These are phyloP conservation scores for Pseudomugil gertrudae DNA, from an alignment of 2,797 vertebrate species.

Conservation along the genomic window DNA sequence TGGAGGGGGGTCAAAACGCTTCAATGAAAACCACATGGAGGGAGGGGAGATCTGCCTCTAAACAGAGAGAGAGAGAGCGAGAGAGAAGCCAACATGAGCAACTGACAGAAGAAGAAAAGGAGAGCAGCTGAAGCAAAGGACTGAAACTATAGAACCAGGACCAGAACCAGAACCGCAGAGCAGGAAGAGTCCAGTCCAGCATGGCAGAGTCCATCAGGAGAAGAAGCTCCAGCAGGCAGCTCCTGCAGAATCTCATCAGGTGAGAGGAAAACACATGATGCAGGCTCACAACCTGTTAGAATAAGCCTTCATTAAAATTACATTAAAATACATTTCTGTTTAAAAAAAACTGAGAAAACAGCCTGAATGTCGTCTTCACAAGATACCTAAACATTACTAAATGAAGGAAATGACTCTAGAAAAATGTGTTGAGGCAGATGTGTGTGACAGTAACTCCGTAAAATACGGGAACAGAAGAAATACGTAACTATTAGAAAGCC, in stretches of 20 bases:
- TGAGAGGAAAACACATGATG: conserved; percentile 69
- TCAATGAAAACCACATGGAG: conserved; percentile 83
- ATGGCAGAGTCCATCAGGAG: conserved; percentile 84
- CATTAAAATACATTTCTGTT: neutral
- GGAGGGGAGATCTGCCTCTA: conserved; percentile 58
- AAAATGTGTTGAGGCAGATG: neutral
- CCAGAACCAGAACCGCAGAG: conserved; percentile 24
- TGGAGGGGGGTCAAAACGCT: conserved; percentile 51
- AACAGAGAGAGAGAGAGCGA: conserved; percentile 33
- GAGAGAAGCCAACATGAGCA: neutral
- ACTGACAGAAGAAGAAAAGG: conserved; percentile 15
- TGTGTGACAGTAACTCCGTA: neutral
- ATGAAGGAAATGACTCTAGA: neutral
- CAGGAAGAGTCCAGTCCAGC: conserved; percentile 45
- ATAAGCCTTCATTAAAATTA: neutral
- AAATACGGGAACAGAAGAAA: neutral
- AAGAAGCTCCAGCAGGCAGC: conserved; percentile 84
- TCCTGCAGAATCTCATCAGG: conserved; percentile 88
- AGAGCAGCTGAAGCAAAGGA: conserved; percentile 40
- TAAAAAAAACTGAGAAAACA: neutral
- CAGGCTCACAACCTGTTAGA: conserved; percentile 3
- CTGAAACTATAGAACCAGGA: conserved; percentile 1
- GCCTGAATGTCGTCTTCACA: too few relatives aligned
- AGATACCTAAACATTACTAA: neutral
- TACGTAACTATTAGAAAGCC: too few relatives aligned